Evolutionary conservation across 2,888 invertebrate genomes (phyloP).

Genomic region (Stenchaetothrips biformis): DNA sequence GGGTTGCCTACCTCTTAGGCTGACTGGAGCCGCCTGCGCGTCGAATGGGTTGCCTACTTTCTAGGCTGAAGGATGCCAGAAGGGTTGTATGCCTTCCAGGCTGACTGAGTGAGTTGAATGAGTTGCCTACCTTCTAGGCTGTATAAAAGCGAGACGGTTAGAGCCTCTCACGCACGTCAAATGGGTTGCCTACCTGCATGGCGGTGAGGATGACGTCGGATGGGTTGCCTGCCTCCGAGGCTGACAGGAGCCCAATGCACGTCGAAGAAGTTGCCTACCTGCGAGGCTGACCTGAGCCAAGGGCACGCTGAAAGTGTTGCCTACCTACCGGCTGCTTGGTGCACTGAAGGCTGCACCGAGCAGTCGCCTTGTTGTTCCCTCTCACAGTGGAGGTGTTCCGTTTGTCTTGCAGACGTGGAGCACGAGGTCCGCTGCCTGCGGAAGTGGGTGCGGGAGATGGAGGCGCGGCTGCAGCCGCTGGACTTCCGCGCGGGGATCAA

Average conservation of each 20-base stretch:
- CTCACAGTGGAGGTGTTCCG: background rate
- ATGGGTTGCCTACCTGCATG: background rate
- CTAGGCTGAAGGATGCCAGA: background rate
- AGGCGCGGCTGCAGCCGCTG: conserved; percentile 69
- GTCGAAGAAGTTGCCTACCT: background rate
- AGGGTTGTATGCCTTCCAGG: background rate
- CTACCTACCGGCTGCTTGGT: background rate
- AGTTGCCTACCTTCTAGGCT: background rate
- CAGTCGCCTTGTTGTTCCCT: background rate
- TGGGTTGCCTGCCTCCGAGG: background rate
- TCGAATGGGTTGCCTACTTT: background rate
- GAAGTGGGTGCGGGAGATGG: conserved; percentile 84
- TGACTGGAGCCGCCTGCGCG: no score
- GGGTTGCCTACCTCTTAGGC: background rate
- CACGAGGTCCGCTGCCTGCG: conserved; percentile 72
- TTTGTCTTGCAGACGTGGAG: conserved; percentile 58
- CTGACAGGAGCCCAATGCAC: background rate
- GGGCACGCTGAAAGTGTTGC: background rate
- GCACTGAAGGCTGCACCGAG: background rate
- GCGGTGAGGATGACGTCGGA: background rate
- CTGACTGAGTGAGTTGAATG: background rate
- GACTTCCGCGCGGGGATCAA: conserved; percentile 58
- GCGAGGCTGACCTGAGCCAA: background rate
- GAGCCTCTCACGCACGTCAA: background rate
- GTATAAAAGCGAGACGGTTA: background rate